These are phyloP conservation scores for Microcebus ravelobensis DNA, from an alignment of 2,113 vertebrate species.

Conservation along the genomic window DNA sequence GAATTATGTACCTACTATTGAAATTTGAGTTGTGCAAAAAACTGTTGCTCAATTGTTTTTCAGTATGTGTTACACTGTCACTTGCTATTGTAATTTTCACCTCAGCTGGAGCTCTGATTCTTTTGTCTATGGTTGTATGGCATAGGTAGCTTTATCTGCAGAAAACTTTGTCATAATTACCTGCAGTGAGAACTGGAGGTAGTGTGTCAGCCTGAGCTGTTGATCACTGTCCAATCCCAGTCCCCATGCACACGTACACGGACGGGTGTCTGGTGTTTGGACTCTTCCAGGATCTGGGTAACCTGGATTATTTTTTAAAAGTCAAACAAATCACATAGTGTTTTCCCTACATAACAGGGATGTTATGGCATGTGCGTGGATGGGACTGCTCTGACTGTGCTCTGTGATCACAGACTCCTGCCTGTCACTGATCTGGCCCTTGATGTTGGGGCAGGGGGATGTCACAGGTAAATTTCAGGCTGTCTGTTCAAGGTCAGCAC, in stretches of 20 bases:
- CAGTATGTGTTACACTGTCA: constrained; percentile 45
- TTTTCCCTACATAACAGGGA: neutral
- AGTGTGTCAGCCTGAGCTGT: neutral
- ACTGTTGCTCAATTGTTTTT: constrained; percentile 30
- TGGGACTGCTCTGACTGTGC: neutral
- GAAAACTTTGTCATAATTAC: accelerated
- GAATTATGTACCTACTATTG: constrained; percentile 18
- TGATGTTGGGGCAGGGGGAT: accelerated
- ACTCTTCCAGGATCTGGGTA: neutral
- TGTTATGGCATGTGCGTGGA: neutral
- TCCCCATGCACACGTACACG: neutral
- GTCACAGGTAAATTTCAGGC: no score
- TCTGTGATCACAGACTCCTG: neutral
- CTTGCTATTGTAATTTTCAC: constrained; percentile 48
- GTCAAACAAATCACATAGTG: neutral
- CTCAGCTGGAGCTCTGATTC: accelerated
- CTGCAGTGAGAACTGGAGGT: accelerated
- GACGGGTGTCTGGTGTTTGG: neutral
- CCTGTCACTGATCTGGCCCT: neutral
- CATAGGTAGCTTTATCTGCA: neutral
- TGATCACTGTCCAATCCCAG: neutral
- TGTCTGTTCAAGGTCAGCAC: neutral
- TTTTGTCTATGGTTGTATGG: accelerated
- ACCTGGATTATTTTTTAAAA: neutral
- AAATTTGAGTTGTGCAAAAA: neutral